These are phyloP conservation scores for Drosophila funebris DNA, from an alignment of 1,140 invertebrate genomes.

Conservation along the genomic window DNA sequence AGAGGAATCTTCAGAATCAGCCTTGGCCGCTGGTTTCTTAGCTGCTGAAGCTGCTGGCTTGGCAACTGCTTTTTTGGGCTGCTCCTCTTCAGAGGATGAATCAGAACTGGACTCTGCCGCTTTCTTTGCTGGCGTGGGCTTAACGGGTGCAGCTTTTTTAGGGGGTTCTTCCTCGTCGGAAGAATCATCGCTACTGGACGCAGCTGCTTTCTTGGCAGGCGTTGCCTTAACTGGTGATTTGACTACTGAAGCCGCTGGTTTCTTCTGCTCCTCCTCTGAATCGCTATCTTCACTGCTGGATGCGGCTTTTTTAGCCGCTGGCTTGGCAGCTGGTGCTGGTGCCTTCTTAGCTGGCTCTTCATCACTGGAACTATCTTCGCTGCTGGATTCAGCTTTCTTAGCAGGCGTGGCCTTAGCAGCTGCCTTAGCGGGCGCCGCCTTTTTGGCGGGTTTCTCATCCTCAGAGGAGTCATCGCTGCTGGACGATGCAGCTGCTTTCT, in stretches of 20 bases:
- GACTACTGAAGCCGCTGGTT: slow-evolving; percentile 8
- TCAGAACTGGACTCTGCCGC: slow-evolving; percentile 50
- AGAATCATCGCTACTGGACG: slow-evolving; percentile 67
- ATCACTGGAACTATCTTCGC: slow-evolving; percentile 68
- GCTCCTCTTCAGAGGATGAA: slow-evolving; percentile 59
- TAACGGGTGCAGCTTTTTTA: slow-evolving; percentile 46
- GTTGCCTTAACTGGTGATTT: slow-evolving; percentile 25
- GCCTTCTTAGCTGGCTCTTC: slow-evolving; percentile 56
- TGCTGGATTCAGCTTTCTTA: slow-evolving; percentile 67
- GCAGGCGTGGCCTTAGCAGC: slow-evolving; percentile 31
- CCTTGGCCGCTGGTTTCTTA: slow-evolving; percentile 40
- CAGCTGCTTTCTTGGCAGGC: slow-evolving; percentile 33
- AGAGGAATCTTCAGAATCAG: slow-evolving; percentile 54
- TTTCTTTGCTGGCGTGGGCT: slow-evolving; percentile 44
- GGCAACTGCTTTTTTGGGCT: slow-evolving; percentile 35
- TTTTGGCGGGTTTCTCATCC: slow-evolving; percentile 46
- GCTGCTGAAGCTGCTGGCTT: slow-evolving; percentile 1
- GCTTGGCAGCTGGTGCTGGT: slow-evolving; percentile 21
- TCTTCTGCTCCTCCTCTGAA: slow-evolving; percentile 54
- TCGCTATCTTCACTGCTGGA: slow-evolving; percentile 74
- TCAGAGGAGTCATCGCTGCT: slow-evolving; percentile 61
- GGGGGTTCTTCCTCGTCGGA: slow-evolving; percentile 43
- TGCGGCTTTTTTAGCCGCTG: slow-evolving; percentile 25
- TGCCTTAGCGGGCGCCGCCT: slow-evolving; percentile 50
- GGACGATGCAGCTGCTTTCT: slow-evolving; percentile 59